Evolutionary conservation across 1,140 invertebrate genomes (phyloP).

Genomic region (Drosophila melanica): DNA sequence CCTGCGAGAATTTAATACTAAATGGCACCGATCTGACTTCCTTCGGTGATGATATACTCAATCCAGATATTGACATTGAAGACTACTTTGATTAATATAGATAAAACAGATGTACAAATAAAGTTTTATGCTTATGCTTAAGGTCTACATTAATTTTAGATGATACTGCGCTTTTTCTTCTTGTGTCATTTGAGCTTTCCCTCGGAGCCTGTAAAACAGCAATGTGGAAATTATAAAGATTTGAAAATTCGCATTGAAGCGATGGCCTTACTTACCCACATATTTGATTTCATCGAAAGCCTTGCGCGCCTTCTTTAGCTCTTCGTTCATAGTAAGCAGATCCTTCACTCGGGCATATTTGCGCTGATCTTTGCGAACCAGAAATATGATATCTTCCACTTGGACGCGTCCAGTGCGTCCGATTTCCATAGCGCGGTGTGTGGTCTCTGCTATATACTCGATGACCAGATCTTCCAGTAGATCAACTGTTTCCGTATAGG

Average conservation of each 20-base stretch:
- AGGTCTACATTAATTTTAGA: conserved; percentile 26
- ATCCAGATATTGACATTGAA: conserved; percentile 98
- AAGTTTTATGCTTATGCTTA: conserved; percentile 17
- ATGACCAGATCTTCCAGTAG: conserved; percentile 98
- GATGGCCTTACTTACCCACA: conserved; percentile 83
- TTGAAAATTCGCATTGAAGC: neutral
- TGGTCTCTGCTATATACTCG: conserved; percentile 98
- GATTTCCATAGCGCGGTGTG: conserved; percentile 97
- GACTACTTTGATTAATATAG: conserved; percentile 98
- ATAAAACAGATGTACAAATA: conserved; percentile 19
- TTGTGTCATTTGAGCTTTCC: conserved; percentile 82
- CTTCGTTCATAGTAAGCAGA: conserved; percentile 99
- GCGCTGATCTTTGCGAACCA: conserved; percentile 98
- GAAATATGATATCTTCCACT: conserved; percentile 99
- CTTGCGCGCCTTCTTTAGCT: conserved; percentile 99
- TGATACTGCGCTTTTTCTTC: conserved; percentile 31
- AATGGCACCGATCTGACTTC: conserved; percentile 95
- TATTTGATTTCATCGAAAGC: conserved; percentile 99
- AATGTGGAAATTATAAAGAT: neutral
- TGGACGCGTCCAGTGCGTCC: conserved; percentile 96
- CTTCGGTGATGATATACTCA: conserved; percentile 96
- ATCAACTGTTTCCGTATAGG: conserved; percentile 99
- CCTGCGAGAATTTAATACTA: conserved; percentile 98
- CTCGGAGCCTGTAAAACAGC: conserved; percentile 62
- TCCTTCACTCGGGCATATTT: conserved; percentile 99